Percentiles rank a stretch among this genome's conserved stretches.
Conservation (phyloP, 2,888 invertebrate genomes). For the Nipponacmea schrenckii region DNA sequence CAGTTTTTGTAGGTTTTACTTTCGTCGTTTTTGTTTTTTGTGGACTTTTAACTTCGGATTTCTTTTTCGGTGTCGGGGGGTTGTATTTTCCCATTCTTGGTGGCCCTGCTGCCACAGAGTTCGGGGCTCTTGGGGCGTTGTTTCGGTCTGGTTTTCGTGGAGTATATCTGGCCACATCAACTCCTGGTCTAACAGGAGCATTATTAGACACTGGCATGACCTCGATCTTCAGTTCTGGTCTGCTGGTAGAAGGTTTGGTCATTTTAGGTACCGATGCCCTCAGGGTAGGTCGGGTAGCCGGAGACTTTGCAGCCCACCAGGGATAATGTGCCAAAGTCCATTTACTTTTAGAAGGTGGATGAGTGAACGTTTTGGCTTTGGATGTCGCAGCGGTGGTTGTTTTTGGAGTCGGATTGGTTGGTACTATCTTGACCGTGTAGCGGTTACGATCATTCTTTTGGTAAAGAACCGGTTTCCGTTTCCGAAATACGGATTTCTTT, state of each 20-base stretch:
- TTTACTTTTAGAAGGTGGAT: neutral
- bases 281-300: neutral
- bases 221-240: neutral
- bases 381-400: neutral
- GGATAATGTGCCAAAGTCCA: constrained; percentile 20
- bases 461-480: neutral
- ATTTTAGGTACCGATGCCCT: neutral
- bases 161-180: neutral
- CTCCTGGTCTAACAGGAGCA: neutral
- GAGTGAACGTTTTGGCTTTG: neutral
- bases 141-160: neutral
- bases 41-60: neutral
- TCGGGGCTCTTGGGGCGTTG: neutral
- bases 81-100: neutral
- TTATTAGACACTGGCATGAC: neutral
- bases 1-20: neutral
- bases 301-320: constrained; percentile 21
- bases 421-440: neutral
- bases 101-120: neutral
- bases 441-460: neutral
- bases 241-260: neutral
- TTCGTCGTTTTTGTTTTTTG: neutral
- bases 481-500: neutral
- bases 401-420: neutral
- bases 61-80: neutral